Percentiles rank a stretch among this genome's conserved stretches.
These are phyloP conservation scores for Amazona ochrocephala DNA, from an alignment of 2,797 vertebrate species.

Conservation along the genomic window DNA sequence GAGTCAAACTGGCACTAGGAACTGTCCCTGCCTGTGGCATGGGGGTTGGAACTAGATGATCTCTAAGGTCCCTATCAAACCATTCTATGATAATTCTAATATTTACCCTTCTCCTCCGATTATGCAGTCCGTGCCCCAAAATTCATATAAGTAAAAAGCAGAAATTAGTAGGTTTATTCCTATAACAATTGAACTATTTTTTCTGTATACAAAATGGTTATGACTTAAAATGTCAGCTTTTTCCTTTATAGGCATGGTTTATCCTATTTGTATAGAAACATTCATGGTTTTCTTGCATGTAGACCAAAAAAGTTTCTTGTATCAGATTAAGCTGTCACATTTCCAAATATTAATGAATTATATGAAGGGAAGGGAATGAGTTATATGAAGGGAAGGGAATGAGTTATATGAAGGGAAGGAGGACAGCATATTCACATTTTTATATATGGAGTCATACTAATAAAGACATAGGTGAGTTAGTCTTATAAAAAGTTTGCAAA, in stretches of 20 bases:
- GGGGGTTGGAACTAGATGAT: background rate
- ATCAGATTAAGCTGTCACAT: background rate
- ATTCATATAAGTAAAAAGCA: background rate
- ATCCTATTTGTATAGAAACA: background rate
- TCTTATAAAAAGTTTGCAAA: background rate
- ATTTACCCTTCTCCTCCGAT: background rate
- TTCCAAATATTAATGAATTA: slow-evolving; percentile 4
- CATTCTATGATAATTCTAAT: background rate
- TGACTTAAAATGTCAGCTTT: background rate
- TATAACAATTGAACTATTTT: background rate
- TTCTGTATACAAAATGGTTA: background rate
- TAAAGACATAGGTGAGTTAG: background rate
- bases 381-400: too few species aligned
- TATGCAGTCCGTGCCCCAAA: background rate
- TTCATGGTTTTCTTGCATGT: background rate
- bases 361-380: background rate
- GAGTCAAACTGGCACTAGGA: background rate
- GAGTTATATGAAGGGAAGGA: background rate
- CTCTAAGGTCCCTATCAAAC: background rate
- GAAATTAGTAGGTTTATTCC: background rate
- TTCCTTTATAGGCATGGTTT: background rate
- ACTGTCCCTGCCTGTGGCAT: background rate
- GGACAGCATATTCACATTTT: background rate
- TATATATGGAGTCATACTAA: background rate
- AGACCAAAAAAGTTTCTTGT: background rate